phyloP scores from a whole-genome alignment of 1,140 invertebrate genomes.

The Sarcophaga bullata region DNA sequence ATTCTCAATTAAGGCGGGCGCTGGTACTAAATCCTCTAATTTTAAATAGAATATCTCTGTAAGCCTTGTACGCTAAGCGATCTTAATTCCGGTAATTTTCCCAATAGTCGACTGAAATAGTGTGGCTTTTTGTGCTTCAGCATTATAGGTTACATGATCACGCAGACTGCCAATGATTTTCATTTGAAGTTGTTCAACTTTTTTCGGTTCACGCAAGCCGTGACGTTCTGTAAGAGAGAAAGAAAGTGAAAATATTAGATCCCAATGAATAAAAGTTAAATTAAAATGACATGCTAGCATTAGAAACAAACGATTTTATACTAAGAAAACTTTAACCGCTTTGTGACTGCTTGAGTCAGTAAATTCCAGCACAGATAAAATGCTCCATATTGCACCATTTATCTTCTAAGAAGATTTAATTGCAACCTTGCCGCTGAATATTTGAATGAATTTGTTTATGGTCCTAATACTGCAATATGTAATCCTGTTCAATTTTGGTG shows the following conservation, averaged over 20 bases:
- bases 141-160: conserved; percentile 94
- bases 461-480: no score
- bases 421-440: no score
- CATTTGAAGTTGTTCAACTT: conserved; percentile 94
- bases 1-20: conserved; percentile 91
- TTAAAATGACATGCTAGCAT: no score
- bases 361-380: no score
- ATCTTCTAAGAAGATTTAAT: no score
- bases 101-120: conserved; percentile 90
- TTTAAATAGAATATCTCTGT: conserved; percentile 95
- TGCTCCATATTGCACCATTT: no score
- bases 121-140: conserved; percentile 88
- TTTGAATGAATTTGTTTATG: no score
- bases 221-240: conserved; percentile 82
- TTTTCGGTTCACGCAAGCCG: conserved; percentile 88
- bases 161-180: conserved; percentile 92
- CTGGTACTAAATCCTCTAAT: conserved; percentile 89
- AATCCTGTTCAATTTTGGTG: no score
- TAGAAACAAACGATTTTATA: no score
- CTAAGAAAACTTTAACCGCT: no score
- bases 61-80: conserved; percentile 92
- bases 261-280: neutral
- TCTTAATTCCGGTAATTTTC: conserved; percentile 90
- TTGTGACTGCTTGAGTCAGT: no score
- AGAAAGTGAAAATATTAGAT: conserved; percentile 29